Evolutionary conservation across 2,797 vertebrate genomes (phyloP).

Genomic region (Erithacus rubecula): DNA sequence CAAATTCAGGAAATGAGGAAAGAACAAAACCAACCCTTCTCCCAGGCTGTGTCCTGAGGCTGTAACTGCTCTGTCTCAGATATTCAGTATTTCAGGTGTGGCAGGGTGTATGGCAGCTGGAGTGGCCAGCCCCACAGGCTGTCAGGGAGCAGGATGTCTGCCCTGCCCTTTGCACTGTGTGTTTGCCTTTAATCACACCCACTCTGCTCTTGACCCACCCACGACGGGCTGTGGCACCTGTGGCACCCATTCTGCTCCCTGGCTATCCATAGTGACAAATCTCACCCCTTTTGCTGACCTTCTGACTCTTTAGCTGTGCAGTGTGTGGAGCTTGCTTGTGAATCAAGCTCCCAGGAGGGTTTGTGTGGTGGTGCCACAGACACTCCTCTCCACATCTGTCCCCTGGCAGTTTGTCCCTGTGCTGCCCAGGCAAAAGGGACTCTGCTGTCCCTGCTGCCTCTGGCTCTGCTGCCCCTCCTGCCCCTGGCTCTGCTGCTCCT

Average conservation of each 20-base stretch:
- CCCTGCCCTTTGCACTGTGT: not conserved
- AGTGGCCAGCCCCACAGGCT: accelerated
- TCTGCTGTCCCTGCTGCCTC: not conserved
- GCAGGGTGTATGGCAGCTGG: not conserved
- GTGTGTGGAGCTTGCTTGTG: not conserved
- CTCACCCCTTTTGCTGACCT: not conserved
- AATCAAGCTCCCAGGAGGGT: not conserved
- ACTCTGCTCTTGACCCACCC: not conserved
- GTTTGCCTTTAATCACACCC: accelerated
- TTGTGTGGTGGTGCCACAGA: not conserved
- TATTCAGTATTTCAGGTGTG: not conserved
- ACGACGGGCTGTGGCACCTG: not conserved
- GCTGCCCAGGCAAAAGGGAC: not conserved
- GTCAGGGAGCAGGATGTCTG: not conserved
- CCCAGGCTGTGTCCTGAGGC: not conserved
- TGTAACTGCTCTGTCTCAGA: not conserved
- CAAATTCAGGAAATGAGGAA: not conserved
- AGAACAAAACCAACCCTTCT: not conserved
- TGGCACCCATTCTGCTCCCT: not conserved
- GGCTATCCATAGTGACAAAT: not conserved
- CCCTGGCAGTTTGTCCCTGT: not conserved
- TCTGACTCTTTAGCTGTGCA: not conserved
- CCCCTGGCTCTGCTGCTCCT: not conserved
- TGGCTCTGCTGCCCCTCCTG: not conserved
- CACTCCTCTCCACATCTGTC: not conserved